Percentiles rank a stretch among this genome's conserved stretches.
phyloP scores from a whole-genome alignment of 2,888 invertebrate species.

The Therioaphis trifolii region DNA sequence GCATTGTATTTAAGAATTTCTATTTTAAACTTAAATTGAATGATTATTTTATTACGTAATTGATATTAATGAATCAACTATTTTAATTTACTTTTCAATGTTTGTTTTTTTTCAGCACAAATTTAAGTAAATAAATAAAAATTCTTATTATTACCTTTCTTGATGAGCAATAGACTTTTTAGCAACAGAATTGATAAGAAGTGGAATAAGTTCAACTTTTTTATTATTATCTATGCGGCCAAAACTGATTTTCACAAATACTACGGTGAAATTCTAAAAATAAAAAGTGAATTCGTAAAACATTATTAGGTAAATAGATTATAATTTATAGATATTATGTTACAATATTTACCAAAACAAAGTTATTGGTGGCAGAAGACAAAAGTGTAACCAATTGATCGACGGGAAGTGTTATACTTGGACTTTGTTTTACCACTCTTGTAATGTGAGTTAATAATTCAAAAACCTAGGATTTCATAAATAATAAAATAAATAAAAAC shows the following conservation, averaged over 20 bases:
- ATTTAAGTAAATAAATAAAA: too few relatives aligned
- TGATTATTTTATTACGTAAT: neutral
- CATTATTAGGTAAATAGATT: neutral
- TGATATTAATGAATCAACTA: neutral
- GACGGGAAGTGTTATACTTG: conserved; percentile 86
- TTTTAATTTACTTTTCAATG: too few relatives aligned
- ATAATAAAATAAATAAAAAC: neutral
- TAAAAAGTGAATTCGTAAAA: conserved; percentile 65
- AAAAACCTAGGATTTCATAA: conserved; percentile 77
- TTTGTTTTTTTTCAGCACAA: too few relatives aligned
- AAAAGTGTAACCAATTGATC: conserved; percentile 85
- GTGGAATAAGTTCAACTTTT: conserved; percentile 81
- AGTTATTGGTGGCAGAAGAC: conserved; percentile 78
- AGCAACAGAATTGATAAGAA: conserved; percentile 78
- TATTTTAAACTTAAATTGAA: too few relatives aligned
- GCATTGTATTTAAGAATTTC: too few relatives aligned
- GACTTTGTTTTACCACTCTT: conserved; percentile 86
- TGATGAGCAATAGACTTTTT: conserved; percentile 67
- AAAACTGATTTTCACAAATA: conserved; percentile 92
- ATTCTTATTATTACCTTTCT: conserved; percentile 51
- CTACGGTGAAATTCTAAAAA: conserved; percentile 89
- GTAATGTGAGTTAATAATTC: conserved; percentile 92
- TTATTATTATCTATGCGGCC: conserved; percentile 81
- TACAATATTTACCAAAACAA: conserved; percentile 74
- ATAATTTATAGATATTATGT: neutral